Evolutionary conservation across 1,140 invertebrate species (phyloP).

Genomic region (Tetramorium parvispinum): DNA sequence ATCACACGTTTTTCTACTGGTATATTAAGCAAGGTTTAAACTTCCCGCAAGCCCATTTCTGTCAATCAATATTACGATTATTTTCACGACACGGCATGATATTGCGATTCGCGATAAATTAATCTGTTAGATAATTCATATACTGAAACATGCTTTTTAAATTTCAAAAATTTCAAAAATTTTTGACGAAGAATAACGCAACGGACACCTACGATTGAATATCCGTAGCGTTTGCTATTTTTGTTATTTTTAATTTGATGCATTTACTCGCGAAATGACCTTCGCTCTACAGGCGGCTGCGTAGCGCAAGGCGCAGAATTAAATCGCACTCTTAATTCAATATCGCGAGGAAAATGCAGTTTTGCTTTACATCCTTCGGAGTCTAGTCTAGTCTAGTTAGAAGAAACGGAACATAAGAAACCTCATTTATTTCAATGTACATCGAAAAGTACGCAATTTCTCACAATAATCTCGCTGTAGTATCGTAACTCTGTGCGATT

Average conservation of each 20-base stretch:
- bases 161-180: neutral
- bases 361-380: neutral
- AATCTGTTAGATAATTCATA: neutral
- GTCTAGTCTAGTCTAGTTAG: neutral
- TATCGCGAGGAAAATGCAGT: neutral
- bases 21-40: neutral
- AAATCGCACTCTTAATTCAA: neutral
- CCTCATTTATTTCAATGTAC: neutral
- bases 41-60: neutral
- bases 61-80: neutral
- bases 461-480: neutral
- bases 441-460: neutral
- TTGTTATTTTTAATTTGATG: neutral
- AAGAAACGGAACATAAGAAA: neutral
- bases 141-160: neutral
- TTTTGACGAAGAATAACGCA: neutral
- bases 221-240: neutral
- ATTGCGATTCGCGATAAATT: neutral
- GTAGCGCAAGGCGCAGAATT: neutral
- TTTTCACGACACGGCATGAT: neutral
- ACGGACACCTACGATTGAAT: neutral
- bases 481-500: neutral
- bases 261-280: neutral
- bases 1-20: neutral
- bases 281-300: neutral